Percentiles rank a stretch among this genome's conserved stretches.
phyloP scores from a whole-genome alignment of 2,113 vertebrate genomes.

The Aptenodytes patagonicus region DNA sequence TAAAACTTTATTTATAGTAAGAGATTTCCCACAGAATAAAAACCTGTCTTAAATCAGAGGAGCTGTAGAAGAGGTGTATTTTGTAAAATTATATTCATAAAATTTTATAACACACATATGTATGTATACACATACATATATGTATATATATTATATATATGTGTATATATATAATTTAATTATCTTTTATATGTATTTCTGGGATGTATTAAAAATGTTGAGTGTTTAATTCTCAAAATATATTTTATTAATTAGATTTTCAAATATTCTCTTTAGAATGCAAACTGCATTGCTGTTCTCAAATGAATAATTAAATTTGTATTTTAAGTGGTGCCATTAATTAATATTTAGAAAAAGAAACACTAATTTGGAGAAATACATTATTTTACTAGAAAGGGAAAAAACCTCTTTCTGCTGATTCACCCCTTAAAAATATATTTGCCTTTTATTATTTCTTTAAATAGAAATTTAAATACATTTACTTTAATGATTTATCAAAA shows the following conservation, averaged over 20 bases:
- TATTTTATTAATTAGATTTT: constrained; percentile 34
- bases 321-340: not conserved
- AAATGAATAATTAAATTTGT: constrained; percentile 13
- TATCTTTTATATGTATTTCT: not conserved
- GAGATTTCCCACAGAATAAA: not conserved
- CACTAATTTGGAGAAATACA: not conserved
- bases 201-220: not conserved
- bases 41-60: not conserved
- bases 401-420: not conserved
- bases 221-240: not conserved
- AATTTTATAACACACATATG: not conserved
- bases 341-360: constrained; percentile 6
- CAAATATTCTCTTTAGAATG: constrained; percentile 1
- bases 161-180: not conserved
- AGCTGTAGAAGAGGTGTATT: not conserved
- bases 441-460: not conserved
- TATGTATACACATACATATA: not conserved
- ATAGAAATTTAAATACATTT: not conserved
- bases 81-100: not conserved
- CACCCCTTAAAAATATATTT: not conserved
- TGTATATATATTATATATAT: not conserved
- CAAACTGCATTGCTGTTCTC: constrained; percentile 5
- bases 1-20: not conserved
- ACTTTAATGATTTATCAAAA: not conserved
- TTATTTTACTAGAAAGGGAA: not conserved